Conservation (phyloP, 2,113 vertebrate species). For the Neofelis nebulosa region DNA sequence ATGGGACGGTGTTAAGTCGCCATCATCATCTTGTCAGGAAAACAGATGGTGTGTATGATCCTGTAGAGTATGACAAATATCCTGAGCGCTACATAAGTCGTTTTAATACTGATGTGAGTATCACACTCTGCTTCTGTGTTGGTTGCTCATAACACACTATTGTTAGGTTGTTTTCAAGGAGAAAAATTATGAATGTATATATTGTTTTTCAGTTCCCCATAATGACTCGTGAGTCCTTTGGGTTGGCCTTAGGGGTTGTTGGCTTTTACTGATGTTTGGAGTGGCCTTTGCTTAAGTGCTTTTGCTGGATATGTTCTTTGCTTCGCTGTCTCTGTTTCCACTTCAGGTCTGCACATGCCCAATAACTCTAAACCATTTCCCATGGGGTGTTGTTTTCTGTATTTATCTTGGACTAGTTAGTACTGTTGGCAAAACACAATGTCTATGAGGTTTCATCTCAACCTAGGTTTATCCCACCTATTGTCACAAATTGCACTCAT, state of each 20-base stretch:
- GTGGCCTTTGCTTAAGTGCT: neutral
- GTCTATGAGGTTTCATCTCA: neutral
- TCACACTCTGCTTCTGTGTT: neutral
- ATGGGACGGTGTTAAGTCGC: slow-evolving; percentile 96
- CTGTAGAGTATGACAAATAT: slow-evolving; percentile 93
- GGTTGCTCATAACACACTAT: neutral
- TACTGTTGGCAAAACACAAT: neutral
- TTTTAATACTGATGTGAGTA: slow-evolving; percentile 94
- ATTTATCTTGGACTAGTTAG: neutral
- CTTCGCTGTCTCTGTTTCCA: neutral
- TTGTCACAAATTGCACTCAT: neutral
- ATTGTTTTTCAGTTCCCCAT: neutral
- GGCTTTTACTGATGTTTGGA: neutral
- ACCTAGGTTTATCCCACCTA: neutral
- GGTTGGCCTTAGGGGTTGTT: neutral
- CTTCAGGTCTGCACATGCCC: neutral
- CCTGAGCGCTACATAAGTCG: slow-evolving; percentile 95
- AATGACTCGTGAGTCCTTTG: neutral
- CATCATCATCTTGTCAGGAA: slow-evolving; percentile 97
- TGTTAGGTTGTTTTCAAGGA: neutral
- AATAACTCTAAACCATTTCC: neutral
- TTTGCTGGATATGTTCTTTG: neutral
- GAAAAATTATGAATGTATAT: neutral
- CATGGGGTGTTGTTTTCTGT: neutral
- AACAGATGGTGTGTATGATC: slow-evolving; percentile 92